These are phyloP conservation scores for Epinephelus moara DNA, from an alignment of 2,113 vertebrate species.

Conservation along the genomic window DNA sequence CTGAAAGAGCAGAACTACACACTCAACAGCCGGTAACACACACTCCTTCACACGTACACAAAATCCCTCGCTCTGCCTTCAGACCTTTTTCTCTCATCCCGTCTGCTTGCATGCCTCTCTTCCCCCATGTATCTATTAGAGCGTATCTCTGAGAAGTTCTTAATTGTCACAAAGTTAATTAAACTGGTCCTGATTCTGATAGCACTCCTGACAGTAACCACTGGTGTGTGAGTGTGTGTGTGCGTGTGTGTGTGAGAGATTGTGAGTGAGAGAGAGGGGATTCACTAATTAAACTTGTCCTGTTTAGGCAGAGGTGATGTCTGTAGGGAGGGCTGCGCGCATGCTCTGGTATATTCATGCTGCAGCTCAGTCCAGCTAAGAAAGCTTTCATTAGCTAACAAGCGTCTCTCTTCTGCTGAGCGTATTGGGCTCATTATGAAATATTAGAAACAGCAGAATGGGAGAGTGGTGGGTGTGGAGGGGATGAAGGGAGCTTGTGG, in stretches of 20 bases:
- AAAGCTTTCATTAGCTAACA: slow-evolving; percentile 73
- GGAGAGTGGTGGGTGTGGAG: slow-evolving; percentile 2
- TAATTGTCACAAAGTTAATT: slow-evolving; percentile 84
- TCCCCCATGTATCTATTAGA: slow-evolving; percentile 65
- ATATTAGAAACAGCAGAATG: slow-evolving; percentile 69
- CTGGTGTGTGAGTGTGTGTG: slow-evolving; percentile 44
- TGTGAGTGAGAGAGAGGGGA: slow-evolving; percentile 35
- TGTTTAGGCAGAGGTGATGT: slow-evolving; percentile 71
- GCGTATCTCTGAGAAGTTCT: slow-evolving; percentile 75
- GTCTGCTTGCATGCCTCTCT: slow-evolving; percentile 39
- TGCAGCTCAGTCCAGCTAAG: slow-evolving; percentile 47
- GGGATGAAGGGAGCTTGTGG: slow-evolving; percentile 12
- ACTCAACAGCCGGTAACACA: slow-evolving; percentile 89
- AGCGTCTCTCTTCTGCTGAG: slow-evolving; percentile 55
- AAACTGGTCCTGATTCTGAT: slow-evolving; percentile 79
- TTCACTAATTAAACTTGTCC: slow-evolving; percentile 79
- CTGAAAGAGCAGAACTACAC: slow-evolving; percentile 92
- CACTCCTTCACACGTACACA: slow-evolving; percentile 17
- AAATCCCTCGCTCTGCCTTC: slow-evolving; percentile 45
- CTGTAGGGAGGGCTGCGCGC: slow-evolving; percentile 49
- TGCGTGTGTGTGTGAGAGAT: slow-evolving; percentile 16
- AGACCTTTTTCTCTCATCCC: slow-evolving; percentile 57
- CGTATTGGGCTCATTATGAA: slow-evolving; percentile 72
- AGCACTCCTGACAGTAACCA: slow-evolving; percentile 69
- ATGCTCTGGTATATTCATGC: slow-evolving; percentile 38